Evolutionary conservation across 2,113 vertebrate species (phyloP).

Genomic region (Rhynchopsitta pachyrhyncha): DNA sequence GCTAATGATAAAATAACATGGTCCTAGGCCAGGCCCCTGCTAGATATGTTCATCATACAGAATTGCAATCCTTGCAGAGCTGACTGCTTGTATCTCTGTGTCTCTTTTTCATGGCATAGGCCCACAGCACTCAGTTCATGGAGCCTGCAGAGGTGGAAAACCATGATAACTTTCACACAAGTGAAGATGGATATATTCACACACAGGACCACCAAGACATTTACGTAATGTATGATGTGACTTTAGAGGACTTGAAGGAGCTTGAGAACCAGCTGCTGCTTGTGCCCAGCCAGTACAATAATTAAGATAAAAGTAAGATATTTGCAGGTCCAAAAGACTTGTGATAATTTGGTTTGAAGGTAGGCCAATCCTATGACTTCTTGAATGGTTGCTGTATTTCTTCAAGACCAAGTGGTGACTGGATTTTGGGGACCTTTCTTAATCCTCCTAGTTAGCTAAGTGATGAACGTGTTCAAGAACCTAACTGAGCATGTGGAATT

Average conservation of each 20-base stretch:
- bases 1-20: background rate
- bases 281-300: constrained; percentile 71
- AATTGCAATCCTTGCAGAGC: background rate
- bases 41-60: background rate
- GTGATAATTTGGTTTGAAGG: background rate
- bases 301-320: constrained; percentile 63
- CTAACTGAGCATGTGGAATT: background rate
- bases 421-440: background rate
- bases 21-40: background rate
- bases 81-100: background rate
- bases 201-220: constrained; percentile 72
- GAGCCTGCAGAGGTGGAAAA: constrained; percentile 79
- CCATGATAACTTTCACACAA: constrained; percentile 74
- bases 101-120: constrained; percentile 44
- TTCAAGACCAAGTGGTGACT: background rate
- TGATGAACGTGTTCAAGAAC: background rate
- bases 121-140: constrained; percentile 72
- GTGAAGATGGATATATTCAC: constrained; percentile 58
- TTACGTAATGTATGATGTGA: constrained; percentile 68
- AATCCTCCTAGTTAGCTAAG: background rate
- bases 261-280: constrained; percentile 73
- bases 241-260: constrained; percentile 74
- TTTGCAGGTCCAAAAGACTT: background rate
- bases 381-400: background rate
- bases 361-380: background rate